Conservation (phyloP, 1,140 invertebrate genomes). For the Formica selysi region DNA sequence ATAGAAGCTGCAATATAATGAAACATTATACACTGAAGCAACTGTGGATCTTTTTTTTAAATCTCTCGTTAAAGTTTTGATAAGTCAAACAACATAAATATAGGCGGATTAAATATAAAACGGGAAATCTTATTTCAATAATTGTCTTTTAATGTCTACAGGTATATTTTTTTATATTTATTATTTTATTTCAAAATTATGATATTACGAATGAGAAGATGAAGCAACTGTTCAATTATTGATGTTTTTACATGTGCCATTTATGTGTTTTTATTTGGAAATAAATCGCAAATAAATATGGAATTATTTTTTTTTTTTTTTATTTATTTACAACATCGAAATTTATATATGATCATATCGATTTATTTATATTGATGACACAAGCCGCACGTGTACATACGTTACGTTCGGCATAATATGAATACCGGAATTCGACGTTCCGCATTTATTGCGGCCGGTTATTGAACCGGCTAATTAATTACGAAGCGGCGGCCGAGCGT, state of each 20-base stretch:
- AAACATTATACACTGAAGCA: not conserved
- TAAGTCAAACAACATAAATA: not conserved
- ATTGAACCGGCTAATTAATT: slow-evolving; percentile 81
- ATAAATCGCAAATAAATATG: not conserved
- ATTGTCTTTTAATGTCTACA: not conserved
- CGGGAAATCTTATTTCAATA: not conserved
- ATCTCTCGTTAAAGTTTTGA: not conserved
- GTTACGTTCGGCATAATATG: not conserved
- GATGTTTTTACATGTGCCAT: not conserved
- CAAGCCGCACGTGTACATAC: not conserved
- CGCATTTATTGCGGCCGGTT: slow-evolving; percentile 57
- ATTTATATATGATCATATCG: not conserved
- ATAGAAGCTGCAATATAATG: not conserved
- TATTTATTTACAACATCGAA: not conserved
- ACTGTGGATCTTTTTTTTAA: not conserved
- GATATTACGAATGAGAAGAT: not conserved
- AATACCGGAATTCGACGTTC: slow-evolving; percentile 1
- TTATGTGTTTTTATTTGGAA: too few species aligned
- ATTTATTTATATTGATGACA: not conserved
- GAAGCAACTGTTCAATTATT: not conserved
- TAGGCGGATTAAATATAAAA: not conserved
- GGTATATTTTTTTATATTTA: not conserved
- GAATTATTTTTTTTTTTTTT: not conserved
- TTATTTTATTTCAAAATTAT: not conserved
- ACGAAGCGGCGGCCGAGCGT: slow-evolving; percentile 76